Base-by-base conservation (phyloP, 1,140 invertebrate genomes). In the Lutraria rhynchaena region DNA sequence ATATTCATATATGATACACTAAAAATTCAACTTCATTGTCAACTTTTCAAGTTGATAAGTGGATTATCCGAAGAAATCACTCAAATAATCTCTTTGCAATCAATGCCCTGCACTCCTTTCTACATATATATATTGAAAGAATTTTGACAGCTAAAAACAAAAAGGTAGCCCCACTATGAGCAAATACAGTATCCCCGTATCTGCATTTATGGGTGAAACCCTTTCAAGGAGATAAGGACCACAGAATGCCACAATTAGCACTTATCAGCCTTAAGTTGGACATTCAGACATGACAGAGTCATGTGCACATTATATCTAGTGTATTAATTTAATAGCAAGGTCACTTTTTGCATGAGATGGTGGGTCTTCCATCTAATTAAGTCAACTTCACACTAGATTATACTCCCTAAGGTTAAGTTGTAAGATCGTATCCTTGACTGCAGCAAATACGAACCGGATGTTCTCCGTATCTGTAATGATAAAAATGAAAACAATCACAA, bases 401-500 rank as follows among this genome's bases (percentile, higher is more conserved):
- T 99, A 99, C 95, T 99, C 98, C 94, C 98, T 99, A 91, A 99
- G 95, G 94, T 99, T 99, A 92, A 98, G 97, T 94, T 99, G 98
- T 88, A 99, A 95, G 94, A 99, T 99, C 89, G 98, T 99, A 94
- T 99, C 98, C 94, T 99, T 99, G 81, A 99, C 98, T 85, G 98
- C 98, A 91, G 98, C 98, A 94, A 99, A 99, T 90, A 99, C 98
- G 94, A 99, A 99, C 93, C 98, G 95, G 93, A 99, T 99, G 94
- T 99, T 99, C 94, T 99, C 98, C 90, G 98, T 99, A 95, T 99
- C 98, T 99, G 95, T 46, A 89, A 89, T 53, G 46, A 33, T 67
- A n/a, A n/a, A n/a, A n/a, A n/a, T n/a, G n/a, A n/a, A n/a, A n/a
- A n/a, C n/a, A n/a, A n/a, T n/a, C n/a, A n/a, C n/a, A n/a, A n/a